Evolutionary conservation across 2,888 invertebrate genomes (phyloP), one percentile per base, ranked within the genome.

Genomic region (Agapostemon virescens): DNA sequence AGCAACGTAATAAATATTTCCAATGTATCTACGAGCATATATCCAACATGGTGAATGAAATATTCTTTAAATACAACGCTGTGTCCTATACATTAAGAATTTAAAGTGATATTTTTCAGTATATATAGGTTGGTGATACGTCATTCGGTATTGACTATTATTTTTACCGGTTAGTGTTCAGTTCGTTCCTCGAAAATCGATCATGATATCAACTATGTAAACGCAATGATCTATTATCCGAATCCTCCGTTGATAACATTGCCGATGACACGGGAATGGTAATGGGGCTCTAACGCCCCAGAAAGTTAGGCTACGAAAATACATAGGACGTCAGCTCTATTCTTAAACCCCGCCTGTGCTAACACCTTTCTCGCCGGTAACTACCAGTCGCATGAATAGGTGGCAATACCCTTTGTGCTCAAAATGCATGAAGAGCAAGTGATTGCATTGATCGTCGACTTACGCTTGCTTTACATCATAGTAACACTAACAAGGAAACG

Each of bases 311-410:
- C 26, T 26, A 55, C 55, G 55, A 55, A 55, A 55, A 55, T 55
- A 55, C 55, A 55, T 55, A 55, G 55, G 17, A 55, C 55, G 55
- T 55, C 55, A 55, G 55, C 55, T 55, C 55, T 55, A 55, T 55
- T 55, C 55, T 55, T 55, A 55, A 15, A 55, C 55, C 26, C 17
- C 26, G 26, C 17, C 55, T 23, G 55, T 55, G 55, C 55, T 55
- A 55, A 55, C 55, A 55, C 55, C 55, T 55, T 55, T 30, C 55
- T 55, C 55, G 55, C 17, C 17, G 55, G 55, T 55, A 55, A 55
- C 55, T 55, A 55, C 26, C 55, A 55, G 55, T 55, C 55, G 55
- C 55, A 55, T 30, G 55, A 55, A 55, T 55, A 30, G 55, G 55
- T 55, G 30, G 55, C 55, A 55, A 55, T 55, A 55, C 55, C 55